Conservation (phyloP, 2,797 vertebrate species). For the Thripadectes ignobilis region DNA sequence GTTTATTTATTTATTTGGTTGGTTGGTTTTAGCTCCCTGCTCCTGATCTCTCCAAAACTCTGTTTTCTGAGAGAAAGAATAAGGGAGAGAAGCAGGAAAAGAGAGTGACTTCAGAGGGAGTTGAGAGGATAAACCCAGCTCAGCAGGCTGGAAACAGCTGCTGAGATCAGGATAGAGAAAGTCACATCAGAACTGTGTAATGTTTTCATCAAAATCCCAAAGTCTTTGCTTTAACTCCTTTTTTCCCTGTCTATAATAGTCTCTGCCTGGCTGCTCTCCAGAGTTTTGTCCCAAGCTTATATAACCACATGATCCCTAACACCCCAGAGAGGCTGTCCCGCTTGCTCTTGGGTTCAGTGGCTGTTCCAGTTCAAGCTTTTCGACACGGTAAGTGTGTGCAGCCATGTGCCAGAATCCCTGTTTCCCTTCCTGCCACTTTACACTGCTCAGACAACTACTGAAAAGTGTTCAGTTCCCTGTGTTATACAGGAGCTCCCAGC, state of each 20-base stretch:
- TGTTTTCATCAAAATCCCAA: neutral
- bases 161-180: neutral
- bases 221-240: neutral
- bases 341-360: neutral
- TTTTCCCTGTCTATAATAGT: neutral
- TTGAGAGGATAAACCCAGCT: neutral
- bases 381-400: rapidly evolving
- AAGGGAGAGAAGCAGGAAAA: neutral
- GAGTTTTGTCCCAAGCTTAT: neutral
- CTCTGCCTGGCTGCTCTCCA: neutral
- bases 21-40: neutral
- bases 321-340: neutral
- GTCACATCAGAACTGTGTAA: neutral
- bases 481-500: neutral
- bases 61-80: neutral
- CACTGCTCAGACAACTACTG: neutral
- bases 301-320: neutral
- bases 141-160: neutral
- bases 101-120: neutral
- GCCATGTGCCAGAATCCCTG: neutral
- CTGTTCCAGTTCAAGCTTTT: neutral
- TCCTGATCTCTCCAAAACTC: neutral
- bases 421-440: neutral
- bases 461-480: neutral
- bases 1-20: neutral